phyloP scores from a whole-genome alignment of 2,113 vertebrate genomes.

The Rhegmatorhina hoffmannsi region DNA sequence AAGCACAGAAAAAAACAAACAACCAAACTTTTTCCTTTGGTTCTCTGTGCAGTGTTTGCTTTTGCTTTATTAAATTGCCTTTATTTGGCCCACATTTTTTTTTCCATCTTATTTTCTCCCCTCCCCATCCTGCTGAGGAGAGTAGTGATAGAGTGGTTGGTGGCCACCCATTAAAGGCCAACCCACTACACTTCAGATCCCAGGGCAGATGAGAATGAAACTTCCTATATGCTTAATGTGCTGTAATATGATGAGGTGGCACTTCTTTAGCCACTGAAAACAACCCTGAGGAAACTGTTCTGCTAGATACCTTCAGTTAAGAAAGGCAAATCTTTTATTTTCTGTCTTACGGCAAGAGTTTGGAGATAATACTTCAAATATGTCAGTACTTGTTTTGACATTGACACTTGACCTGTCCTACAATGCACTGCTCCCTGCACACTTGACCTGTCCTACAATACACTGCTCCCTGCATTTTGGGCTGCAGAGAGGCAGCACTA shows the following conservation, averaged over 20 bases:
- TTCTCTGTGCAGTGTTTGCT: rapidly evolving
- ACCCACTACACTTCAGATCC: not conserved
- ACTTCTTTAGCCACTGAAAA: not conserved
- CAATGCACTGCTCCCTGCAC: rapidly evolving
- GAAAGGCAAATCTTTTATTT: not conserved
- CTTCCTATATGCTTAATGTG: not conserved
- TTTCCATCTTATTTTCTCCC: not conserved
- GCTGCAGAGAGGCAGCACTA: not conserved
- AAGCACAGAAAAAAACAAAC: not conserved
- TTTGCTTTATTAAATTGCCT: not conserved
- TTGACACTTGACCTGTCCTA: rapidly evolving
- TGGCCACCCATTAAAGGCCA: not conserved
- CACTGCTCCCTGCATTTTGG: not conserved
- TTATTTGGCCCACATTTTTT: not conserved
- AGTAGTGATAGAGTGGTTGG: not conserved
- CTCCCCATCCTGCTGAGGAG: not conserved
- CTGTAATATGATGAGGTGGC: not conserved
- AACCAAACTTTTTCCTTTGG: not conserved
- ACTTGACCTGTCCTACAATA: rapidly evolving
- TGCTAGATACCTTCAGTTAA: not conserved
- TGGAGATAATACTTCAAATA: not conserved
- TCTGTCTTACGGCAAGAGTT: not conserved
- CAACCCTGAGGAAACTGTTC: not conserved
- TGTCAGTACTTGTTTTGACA: not conserved
- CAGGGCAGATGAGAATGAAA: not conserved